Percentiles rank a stretch among this genome's conserved stretches.
phyloP scores from a whole-genome alignment of 2,797 vertebrate species.

The Acanthiza pusilla region DNA sequence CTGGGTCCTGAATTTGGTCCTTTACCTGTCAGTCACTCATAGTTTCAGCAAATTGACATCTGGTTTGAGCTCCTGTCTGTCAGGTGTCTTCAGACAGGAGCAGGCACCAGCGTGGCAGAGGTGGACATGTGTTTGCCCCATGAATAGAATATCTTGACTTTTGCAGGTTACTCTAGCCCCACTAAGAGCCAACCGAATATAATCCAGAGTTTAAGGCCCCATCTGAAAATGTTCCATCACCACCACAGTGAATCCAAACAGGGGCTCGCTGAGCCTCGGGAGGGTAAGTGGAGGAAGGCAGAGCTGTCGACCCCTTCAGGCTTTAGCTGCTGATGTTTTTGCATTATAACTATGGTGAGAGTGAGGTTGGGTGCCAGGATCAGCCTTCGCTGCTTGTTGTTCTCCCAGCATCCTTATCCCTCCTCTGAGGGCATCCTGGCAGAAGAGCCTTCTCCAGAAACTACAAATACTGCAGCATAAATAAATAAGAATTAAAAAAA shows the following conservation, averaged over 20 bases:
- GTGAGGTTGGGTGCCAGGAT: constrained; percentile 22
- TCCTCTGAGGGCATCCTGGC: background rate
- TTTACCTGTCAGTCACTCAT: background rate
- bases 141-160: constrained; percentile 65
- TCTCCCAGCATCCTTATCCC: background rate
- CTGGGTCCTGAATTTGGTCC: background rate
- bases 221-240: constrained; percentile 76
- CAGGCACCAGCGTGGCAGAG: background rate
- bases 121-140: fast-evolving
- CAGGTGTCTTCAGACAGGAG: background rate
- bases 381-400: background rate
- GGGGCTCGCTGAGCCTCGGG: constrained; percentile 60
- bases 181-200: constrained; percentile 81
- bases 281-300: constrained; percentile 79
- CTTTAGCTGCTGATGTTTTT: constrained; percentile 39
- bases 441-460: background rate
- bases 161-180: constrained; percentile 81
- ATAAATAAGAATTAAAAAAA: background rate
- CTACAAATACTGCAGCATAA: background rate
- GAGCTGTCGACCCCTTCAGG: background rate
- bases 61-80: background rate
- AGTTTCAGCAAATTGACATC: fast-evolving
- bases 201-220: constrained; percentile 81
- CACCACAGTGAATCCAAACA: constrained; percentile 63
- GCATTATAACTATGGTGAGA: background rate